These are phyloP conservation scores for Stenurella melanura DNA, from an alignment of 2,888 invertebrate species.

Conservation along the genomic window DNA sequence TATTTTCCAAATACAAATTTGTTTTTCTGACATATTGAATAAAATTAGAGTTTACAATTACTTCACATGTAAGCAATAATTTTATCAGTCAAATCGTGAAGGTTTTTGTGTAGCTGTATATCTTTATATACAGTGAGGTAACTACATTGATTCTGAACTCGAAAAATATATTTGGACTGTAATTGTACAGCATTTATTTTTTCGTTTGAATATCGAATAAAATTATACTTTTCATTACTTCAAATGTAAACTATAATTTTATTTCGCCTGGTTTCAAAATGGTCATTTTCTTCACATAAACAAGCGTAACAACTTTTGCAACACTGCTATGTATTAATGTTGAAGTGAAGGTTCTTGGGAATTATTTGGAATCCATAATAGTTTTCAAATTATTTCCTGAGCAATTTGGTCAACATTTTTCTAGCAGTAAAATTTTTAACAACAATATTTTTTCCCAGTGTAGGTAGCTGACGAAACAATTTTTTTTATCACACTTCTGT, in stretches of 20 bases:
- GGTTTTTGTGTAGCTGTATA: slow-evolving; percentile 12
- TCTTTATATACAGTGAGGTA: slow-evolving; percentile 28
- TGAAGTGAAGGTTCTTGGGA: background rate
- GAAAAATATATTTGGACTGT: too few relatives aligned
- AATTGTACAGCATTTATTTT: background rate
- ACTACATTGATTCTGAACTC: background rate
- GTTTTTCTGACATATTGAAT: too few relatives aligned
- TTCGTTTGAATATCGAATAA: background rate
- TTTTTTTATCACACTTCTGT: background rate
- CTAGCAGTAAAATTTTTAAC: background rate
- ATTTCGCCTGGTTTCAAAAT: background rate
- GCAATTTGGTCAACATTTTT: background rate
- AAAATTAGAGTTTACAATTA: too few relatives aligned
- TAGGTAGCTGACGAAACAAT: background rate
- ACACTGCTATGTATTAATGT: background rate
- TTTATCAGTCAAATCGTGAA: too few relatives aligned
- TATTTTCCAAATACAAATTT: too few relatives aligned
- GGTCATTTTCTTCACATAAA: too few relatives aligned
- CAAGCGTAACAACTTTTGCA: too few relatives aligned
- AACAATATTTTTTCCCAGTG: slow-evolving; percentile 1
- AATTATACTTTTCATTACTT: slow-evolving; percentile 14
- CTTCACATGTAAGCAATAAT: too few relatives aligned
- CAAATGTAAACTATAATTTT: slow-evolving; percentile 8
- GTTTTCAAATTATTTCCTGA: background rate
- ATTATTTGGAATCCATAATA: background rate